These are phyloP conservation scores for Gibbula magus DNA, from an alignment of 2,888 invertebrate genomes.

Conservation along the genomic window DNA sequence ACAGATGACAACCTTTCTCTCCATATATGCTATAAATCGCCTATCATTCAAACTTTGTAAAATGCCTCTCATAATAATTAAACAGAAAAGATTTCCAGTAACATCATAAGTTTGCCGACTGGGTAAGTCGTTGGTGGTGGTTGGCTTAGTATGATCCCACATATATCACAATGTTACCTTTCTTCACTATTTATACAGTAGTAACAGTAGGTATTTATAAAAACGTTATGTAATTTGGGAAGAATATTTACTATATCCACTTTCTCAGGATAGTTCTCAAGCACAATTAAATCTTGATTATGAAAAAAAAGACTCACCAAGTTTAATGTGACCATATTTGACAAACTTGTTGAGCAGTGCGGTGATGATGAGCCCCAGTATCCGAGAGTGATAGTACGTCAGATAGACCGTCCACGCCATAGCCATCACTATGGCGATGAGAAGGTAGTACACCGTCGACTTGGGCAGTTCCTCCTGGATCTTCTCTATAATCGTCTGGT, in stretches of 20 bases:
- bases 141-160: no score
- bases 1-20: no score
- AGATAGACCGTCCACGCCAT: constrained; percentile 95
- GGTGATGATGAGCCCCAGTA: constrained; percentile 92
- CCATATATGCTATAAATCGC: no score
- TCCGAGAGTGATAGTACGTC: constrained; percentile 94
- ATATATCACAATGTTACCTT: no score
- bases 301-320: constrained; percentile 80
- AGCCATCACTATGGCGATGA: constrained; percentile 76
- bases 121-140: no score
- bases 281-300: neutral
- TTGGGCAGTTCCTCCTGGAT: constrained; percentile 51
- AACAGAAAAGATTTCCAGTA: no score
- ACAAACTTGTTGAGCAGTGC: constrained; percentile 91
- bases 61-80: no score
- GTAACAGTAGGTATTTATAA: no score
- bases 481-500: constrained; percentile 29
- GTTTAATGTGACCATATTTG: constrained; percentile 88
- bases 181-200: no score
- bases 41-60: no score
- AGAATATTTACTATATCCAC: neutral
- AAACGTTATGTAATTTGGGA: no score
- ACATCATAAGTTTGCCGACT: no score
- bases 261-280: neutral
- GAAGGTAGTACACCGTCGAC: constrained; percentile 66